Evolutionary conservation across 2,113 vertebrate genomes (phyloP), one percentile per base, ranked within the genome.

Genomic region (Strix aluco): DNA sequence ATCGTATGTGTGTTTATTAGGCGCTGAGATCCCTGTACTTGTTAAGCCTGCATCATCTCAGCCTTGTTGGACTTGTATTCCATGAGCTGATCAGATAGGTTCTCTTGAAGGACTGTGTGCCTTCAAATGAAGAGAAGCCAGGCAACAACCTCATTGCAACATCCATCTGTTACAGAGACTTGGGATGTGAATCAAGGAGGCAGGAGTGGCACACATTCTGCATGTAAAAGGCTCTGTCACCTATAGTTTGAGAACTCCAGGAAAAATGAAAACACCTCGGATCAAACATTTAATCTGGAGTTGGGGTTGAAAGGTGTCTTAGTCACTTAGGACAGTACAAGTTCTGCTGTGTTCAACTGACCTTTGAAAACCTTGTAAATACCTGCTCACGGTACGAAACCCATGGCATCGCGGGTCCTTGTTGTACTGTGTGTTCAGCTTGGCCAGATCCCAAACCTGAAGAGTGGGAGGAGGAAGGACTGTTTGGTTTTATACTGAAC

Each of bases 1-100:
- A 1, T 22, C 0, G 0, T 30, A 38, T 59, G 17, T 54, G 0
- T 6, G 23, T 87, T 87, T 75, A 12, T 38, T 26, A 17, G 8
- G 29, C 0, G 0, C 36, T 46, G 32, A 65, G 51, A 9, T 59
- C 47, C 14, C 19, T 59, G 20, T 46, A 32, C 44, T 47, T 47
- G 57, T 70, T 54, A 55, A 40, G 57, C 30, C 61, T 44, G 49
- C 30, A 38, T 65, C 55, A 38, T 70, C 65, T 80, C 51, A 44
- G 34, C 22, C n/a, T 75, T 61, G 55, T 44, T 65, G n/a, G 30
- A 13, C 27, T 80, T 71, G 32, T 20, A 16, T 54, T 61, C 29
- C 49, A 2, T 66, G 57, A 70, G 32, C 57, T 70, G 49, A 32
- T 83, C 44, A 80, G 26, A 20, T 42, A 42, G 38, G n/a, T 44